Evolutionary conservation across 2,888 invertebrate species (phyloP).

Genomic region (Callyntrura guangdongensis): DNA sequence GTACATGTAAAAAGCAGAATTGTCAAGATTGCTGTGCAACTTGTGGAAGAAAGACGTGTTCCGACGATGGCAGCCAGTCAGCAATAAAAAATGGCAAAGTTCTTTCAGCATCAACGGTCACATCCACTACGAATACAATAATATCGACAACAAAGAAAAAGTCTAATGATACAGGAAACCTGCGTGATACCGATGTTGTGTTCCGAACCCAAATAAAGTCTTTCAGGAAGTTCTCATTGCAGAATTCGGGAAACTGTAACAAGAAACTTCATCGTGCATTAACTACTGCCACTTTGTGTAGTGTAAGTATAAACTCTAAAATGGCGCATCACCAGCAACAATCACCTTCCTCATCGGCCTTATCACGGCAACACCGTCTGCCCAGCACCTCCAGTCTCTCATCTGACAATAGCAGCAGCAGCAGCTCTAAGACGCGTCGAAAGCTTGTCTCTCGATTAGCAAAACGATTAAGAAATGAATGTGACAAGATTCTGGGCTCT

Average conservation of each 20-base stretch:
- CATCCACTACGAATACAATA: conserved; percentile 1
- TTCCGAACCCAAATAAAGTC: conserved; percentile 71
- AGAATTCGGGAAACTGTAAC: neutral
- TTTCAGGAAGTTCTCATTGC: conserved; percentile 60
- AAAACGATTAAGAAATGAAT: conserved; percentile 81
- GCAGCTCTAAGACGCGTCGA: conserved; percentile 74
- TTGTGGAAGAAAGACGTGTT: conserved; percentile 53
- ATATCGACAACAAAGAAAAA: neutral
- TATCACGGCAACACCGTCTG: conserved; percentile 55
- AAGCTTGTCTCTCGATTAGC: conserved; percentile 78
- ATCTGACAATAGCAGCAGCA: conserved; percentile 71
- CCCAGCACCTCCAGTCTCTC: conserved; percentile 77
- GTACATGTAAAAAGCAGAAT: neutral
- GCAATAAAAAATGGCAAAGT: conserved; percentile 22
- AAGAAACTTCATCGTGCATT: conserved; percentile 44
- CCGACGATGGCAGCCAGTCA: neutral
- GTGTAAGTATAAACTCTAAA: conserved; percentile 28
- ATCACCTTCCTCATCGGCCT: conserved; percentile 36
- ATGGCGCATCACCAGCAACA: conserved; percentile 52
- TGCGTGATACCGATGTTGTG: conserved; percentile 75
- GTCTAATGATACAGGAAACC: conserved; percentile 41
- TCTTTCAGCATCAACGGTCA: conserved; percentile 34
- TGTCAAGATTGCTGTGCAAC: conserved; percentile 49
- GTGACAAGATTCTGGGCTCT: conserved; percentile 83
- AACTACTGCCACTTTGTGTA: conserved; percentile 46